Evolutionary conservation across 2,888 invertebrate genomes (phyloP).

Genomic region (Chironomus tentans): DNA sequence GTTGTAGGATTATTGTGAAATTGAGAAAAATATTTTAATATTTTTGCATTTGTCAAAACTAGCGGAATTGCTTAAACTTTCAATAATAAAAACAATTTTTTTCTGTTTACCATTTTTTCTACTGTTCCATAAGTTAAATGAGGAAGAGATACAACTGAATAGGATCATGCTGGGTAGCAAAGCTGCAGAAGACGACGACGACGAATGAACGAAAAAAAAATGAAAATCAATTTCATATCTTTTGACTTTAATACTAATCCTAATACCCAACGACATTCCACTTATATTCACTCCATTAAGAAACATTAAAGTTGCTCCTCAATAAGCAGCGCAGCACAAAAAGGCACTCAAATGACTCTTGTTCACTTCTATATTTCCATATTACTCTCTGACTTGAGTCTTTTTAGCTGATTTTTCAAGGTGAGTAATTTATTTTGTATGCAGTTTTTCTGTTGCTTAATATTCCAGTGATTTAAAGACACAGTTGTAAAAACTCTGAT

Average conservation of each 20-base stretch:
- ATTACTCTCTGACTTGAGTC: neutral
- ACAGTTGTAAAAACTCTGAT: no score
- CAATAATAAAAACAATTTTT: no score
- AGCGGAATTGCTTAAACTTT: neutral
- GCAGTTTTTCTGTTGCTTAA: neutral
- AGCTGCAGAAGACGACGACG: neutral
- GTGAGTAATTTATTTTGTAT: neutral
- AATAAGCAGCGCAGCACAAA: neutral
- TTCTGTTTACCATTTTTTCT: neutral
- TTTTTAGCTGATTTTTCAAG: no score
- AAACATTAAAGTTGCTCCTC: neutral
- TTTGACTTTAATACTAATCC: constrained; percentile 12
- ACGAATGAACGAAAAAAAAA: neutral
- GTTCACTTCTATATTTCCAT: no score
- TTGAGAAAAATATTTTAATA: neutral
- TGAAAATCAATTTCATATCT: constrained; percentile 10
- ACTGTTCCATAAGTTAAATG: neutral
- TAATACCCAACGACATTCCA: constrained; percentile 10
- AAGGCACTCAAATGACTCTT: neutral
- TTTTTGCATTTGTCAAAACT: neutral
- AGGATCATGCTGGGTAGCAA: neutral
- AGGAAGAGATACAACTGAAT: neutral
- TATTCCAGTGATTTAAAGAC: no score
- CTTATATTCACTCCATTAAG: neutral
- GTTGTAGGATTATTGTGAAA: neutral